Percentiles rank a stretch among this genome's conserved stretches.
Evolutionary conservation across 2,797 vertebrate species (phyloP).

Genomic region (Podargus strigoides): DNA sequence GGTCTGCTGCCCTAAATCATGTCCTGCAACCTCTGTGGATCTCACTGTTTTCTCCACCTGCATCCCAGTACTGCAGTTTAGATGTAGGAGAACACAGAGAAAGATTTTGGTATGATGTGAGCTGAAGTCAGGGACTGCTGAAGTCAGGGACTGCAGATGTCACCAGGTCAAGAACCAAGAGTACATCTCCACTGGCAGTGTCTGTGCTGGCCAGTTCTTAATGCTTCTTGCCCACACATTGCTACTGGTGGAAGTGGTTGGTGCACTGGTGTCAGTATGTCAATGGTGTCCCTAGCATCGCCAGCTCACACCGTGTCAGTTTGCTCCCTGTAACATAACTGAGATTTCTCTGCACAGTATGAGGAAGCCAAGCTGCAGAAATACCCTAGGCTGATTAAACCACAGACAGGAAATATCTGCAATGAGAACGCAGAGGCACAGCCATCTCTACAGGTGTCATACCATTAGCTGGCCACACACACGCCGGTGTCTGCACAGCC

Average conservation of each 20-base stretch:
- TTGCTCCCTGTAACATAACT: accelerated
- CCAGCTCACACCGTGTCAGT: accelerated
- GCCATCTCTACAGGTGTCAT: accelerated
- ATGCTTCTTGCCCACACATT: accelerated
- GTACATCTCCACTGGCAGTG: not conserved
- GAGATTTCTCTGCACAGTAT: not conserved
- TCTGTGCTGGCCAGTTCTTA: not conserved
- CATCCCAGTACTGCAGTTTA: not conserved
- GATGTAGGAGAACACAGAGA: not conserved
- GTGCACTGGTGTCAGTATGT: not conserved
- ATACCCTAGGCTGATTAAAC: not conserved
- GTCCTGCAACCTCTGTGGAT: not conserved
- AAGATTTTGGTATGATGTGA: not conserved
- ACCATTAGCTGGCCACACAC: not conserved
- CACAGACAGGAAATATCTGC: not conserved
- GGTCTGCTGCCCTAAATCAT: not conserved
- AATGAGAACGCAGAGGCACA: accelerated
- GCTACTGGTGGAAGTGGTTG: not conserved
- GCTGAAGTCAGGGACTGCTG: not conserved
- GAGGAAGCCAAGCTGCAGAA: not conserved
- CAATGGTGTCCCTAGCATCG: accelerated
- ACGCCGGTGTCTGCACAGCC: accelerated
- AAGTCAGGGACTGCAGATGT: not conserved
- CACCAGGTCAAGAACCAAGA: not conserved
- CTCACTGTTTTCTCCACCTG: not conserved